These are phyloP conservation scores for Schizopygopsis pylzovi DNA, from an alignment of 2,797 vertebrate species.

Conservation along the genomic window DNA sequence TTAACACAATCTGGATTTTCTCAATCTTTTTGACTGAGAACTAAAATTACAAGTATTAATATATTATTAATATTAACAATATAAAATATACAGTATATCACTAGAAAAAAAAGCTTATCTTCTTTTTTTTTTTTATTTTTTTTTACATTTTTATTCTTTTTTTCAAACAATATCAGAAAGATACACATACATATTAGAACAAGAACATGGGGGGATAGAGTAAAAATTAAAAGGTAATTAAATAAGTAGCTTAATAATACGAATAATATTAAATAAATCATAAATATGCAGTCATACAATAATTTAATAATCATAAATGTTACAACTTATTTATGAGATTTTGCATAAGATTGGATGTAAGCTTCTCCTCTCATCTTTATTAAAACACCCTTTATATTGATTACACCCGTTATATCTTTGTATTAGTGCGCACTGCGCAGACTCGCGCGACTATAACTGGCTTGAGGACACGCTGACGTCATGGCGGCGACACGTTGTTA, in stretches of 20 bases:
- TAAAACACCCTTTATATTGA: too few relatives aligned
- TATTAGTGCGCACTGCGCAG: background rate
- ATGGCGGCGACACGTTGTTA: background rate
- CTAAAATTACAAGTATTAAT: background rate
- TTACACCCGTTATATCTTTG: too few relatives aligned
- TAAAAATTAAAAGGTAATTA: background rate
- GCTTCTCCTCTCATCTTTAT: too few relatives aligned
- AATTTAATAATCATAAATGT: too few relatives aligned
- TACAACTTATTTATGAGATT: background rate
- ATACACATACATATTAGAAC: background rate
- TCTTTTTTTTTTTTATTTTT: too few relatives aligned
- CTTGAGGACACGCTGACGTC: slow-evolving; percentile 6
- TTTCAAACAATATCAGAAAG: background rate
- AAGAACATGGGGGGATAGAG: background rate
- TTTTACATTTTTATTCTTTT: too few relatives aligned
- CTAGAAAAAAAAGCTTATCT: background rate
- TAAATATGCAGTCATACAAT: too few relatives aligned
- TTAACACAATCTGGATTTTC: background rate
- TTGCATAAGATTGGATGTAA: background rate
- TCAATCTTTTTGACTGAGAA: background rate
- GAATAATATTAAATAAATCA: too few relatives aligned
- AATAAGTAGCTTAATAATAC: background rate
- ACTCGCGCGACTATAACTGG: background rate
- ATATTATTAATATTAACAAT: background rate
- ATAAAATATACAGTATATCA: background rate